phyloP scores from a whole-genome alignment of 2,797 vertebrate genomes.

The Gadopsis marmoratus region DNA sequence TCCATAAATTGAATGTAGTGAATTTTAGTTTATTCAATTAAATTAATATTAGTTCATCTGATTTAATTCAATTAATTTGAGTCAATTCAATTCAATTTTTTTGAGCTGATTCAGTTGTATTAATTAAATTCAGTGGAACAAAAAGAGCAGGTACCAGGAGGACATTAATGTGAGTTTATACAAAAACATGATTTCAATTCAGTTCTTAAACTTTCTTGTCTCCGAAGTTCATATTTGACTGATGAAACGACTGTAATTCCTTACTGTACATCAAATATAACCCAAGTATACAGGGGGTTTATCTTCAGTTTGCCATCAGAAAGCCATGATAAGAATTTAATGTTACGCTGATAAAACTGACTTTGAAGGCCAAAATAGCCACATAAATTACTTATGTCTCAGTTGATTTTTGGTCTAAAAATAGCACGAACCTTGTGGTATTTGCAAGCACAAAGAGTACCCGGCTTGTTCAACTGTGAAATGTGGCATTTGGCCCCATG shows the following conservation, averaged over 20 bases:
- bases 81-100: too few species aligned
- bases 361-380: constrained; percentile 9
- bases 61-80: too few species aligned
- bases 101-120: too few species aligned
- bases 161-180: not conserved
- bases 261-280: not conserved
- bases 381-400: not conserved
- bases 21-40: too few species aligned
- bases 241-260: not conserved
- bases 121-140: too few species aligned
- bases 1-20: too few species aligned
- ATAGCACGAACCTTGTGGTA: constrained; percentile 2
- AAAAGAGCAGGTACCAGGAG: not conserved
- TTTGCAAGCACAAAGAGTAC: constrained; percentile 27
- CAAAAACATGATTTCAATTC: not conserved
- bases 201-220: not conserved
- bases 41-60: too few species aligned
- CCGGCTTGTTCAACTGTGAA: constrained; percentile 43
- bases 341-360: not conserved
- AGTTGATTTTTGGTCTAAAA: constrained; percentile 19
- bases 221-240: not conserved
- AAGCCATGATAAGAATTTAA: not conserved
- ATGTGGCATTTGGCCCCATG: constrained; percentile 36
- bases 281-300: not conserved
- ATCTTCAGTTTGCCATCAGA: not conserved